Base-by-base conservation (phyloP, 2,113 vertebrate genomes). In the Pterocles orientalis region DNA sequence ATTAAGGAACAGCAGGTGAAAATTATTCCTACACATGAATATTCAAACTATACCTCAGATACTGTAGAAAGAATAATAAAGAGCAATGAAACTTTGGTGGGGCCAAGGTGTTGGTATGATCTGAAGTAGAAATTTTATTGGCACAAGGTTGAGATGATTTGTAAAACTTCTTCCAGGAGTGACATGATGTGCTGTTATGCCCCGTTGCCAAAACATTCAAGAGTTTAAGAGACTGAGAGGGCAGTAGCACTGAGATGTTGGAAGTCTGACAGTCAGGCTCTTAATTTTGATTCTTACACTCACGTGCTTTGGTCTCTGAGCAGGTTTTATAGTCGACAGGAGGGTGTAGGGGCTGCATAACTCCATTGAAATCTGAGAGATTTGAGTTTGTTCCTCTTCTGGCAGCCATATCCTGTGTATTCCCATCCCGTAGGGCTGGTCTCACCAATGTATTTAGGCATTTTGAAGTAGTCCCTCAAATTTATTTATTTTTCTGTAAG, bases 1-100 rank as follows among this genome's bases (percentile, higher is more conserved):
- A 93, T 93, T 93, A 86, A 79, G 82, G 90, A 94, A 93, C 90
- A 94, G 93, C 95, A 89, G 73, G 61, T 93, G 95, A 87, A 95
- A 87, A 82, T 92, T 53, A 82, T 92, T 95, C 76, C 71, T 93
- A 57, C n/a, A 48, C 80, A 94, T 97, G 94, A 96, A 97, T 95
- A 92, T 93, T 95, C 92, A 95, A 90, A 77, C 66, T 90, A 28
- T 62, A 73, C 39, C 65, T 94, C 66, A 66, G 24, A 62, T 50
- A 65, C 23, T 91, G 43, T 29, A 36, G 48, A 93, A 94, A 86
- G 80, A 93, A 79, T 88, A 92, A 92, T 92, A 91, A 94, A 91
- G 53, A 90, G 60, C 34, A 81, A 10, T 50, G 57, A 79, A 91
- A 82, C 62, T 92, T 91, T 21, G 50, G 24, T 76, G 77, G 47